Evolutionary conservation across 2,797 vertebrate genomes (phyloP).

Genomic region (Tadarida brasiliensis): DNA sequence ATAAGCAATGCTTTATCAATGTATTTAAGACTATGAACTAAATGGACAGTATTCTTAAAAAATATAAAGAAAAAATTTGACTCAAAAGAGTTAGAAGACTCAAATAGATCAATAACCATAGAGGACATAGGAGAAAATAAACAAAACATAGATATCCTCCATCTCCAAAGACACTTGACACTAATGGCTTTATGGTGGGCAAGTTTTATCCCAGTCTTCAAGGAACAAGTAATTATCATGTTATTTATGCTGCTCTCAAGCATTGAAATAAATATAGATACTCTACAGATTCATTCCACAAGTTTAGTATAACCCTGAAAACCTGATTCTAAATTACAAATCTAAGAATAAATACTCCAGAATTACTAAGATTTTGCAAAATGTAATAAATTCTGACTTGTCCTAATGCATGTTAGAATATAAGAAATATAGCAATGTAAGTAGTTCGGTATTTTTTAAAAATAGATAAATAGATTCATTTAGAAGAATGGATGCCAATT

Average conservation of each 20-base stretch:
- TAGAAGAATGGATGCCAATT: background rate
- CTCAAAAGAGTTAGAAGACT: background rate
- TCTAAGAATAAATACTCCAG: background rate
- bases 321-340: background rate
- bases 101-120: background rate
- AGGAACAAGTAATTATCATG: background rate
- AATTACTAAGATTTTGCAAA: slow-evolving; percentile 3
- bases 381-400: slow-evolving; percentile 6
- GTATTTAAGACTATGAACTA: background rate
- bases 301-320: background rate
- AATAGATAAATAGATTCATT: background rate
- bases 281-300: background rate
- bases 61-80: background rate
- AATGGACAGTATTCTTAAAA: background rate
- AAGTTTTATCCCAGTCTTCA: background rate
- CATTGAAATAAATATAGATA: background rate
- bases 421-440: background rate
- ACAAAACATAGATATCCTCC: background rate
- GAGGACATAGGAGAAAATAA: background rate
- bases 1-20: background rate
- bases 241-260: background rate
- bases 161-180: background rate
- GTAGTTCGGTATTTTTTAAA: background rate
- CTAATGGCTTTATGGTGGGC: background rate
- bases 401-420: background rate